Conservation (phyloP, 2,797 vertebrate species). For the Neosilurus mollespiculum region DNA sequence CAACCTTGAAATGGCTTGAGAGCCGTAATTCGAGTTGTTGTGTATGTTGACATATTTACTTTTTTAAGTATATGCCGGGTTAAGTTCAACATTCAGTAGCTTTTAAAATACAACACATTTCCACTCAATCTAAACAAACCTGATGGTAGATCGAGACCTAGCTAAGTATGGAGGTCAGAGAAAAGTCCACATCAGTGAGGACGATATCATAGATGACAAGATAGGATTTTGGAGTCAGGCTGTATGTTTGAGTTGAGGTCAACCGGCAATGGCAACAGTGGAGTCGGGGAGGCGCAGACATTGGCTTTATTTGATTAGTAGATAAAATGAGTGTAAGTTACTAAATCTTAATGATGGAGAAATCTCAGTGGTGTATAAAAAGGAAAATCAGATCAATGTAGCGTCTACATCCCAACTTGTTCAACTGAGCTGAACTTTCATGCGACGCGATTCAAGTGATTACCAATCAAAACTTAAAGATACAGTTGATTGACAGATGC, state of each 20-base stretch:
- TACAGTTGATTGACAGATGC: no score
- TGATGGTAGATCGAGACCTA: background rate
- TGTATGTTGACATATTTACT: background rate
- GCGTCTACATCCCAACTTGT: background rate
- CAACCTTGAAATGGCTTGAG: background rate
- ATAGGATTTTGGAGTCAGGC: background rate
- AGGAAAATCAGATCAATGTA: background rate
- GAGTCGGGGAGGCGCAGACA: background rate
- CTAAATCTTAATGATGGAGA: no score
- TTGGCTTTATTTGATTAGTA: background rate
- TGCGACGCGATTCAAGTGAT: no score
- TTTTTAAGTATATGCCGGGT: background rate
- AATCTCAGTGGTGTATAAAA: background rate
- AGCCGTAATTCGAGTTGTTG: background rate
- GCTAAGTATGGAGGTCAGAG: background rate
- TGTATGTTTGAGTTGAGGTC: background rate
- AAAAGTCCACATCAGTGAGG: background rate
- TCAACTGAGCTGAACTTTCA: no score
- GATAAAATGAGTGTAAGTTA: background rate
- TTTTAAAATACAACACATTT: background rate
- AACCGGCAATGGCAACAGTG: background rate
- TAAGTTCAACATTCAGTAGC: background rate
- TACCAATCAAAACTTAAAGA: no score
- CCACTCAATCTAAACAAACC: background rate
- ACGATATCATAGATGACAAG: background rate